A percentile compares a stretch with the other conserved stretches of the same genome.
phyloP scores from a whole-genome alignment of 2,113 vertebrate species.

The Gymnogyps californianus region DNA sequence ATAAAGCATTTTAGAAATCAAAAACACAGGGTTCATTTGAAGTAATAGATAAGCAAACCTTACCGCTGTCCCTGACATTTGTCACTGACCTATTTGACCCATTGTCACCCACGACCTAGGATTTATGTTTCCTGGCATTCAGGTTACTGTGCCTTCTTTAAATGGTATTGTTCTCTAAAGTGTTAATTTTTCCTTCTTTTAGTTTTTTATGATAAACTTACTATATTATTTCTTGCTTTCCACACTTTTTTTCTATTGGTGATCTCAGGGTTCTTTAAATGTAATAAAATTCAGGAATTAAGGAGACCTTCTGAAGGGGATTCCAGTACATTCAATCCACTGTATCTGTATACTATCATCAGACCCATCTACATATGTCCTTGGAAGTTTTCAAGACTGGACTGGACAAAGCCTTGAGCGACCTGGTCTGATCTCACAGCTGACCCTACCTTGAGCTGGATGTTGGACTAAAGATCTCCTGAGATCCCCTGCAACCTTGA shows the following conservation, averaged over 20 bases:
- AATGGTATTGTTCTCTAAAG: not conserved
- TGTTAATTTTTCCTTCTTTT: not conserved
- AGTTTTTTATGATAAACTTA: not conserved
- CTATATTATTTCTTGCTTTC: not conserved
- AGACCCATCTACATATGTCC: not conserved
- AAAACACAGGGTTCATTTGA: not conserved
- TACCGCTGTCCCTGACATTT: not conserved
- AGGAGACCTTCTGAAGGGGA: not conserved
- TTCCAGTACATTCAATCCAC: not conserved
- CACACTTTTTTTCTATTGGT: accelerated
- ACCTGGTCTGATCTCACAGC: not conserved
- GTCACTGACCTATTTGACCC: not conserved
- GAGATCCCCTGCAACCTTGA: accelerated
- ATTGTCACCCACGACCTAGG: not conserved
- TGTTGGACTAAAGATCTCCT: not conserved
- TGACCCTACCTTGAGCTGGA: not conserved
- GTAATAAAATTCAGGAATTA: not conserved
- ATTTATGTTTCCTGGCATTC: not conserved
- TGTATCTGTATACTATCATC: not conserved
- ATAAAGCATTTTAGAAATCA: not conserved
- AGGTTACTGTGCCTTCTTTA: not conserved
- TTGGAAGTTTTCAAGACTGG: not conserved
- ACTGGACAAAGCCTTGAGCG: not conserved
- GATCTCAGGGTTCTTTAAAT: not conserved
- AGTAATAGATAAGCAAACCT: not conserved